A percentile compares a stretch with the other conserved stretches of the same genome.
phyloP scores from a whole-genome alignment of 2,797 vertebrate species.

The Urocyon cinereoargenteus region DNA sequence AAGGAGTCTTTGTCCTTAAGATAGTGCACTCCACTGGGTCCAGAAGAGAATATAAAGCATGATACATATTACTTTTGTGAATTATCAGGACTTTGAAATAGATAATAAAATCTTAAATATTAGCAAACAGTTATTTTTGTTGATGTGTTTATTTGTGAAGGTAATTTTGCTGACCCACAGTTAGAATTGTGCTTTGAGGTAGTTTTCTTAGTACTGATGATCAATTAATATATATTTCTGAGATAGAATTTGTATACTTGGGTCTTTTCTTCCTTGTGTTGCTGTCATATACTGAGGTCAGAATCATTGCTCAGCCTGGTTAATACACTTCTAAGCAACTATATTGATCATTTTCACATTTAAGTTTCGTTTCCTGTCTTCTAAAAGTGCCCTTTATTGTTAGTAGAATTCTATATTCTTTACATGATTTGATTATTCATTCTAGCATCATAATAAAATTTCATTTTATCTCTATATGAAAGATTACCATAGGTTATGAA shows the following conservation, averaged over 20 bases:
- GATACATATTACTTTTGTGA: neutral
- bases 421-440: neutral
- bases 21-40: neutral
- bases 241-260: neutral
- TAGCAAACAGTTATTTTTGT: neutral
- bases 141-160: neutral
- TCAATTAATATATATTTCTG: neutral
- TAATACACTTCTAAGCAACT: neutral
- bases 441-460: constrained; percentile 6
- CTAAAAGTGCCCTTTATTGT: neutral
- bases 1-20: neutral
- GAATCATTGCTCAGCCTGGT: neutral
- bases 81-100: neutral
- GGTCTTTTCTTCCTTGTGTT: neutral
- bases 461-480: neutral
- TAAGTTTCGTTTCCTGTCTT: constrained; percentile 5
- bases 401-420: constrained; percentile 30
- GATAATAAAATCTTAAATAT: neutral
- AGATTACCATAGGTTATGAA: neutral
- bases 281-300: neutral
- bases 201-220: neutral
- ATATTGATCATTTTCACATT: neutral
- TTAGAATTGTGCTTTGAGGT: constrained; percentile 6
- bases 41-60: neutral
- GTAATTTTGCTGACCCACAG: neutral